A percentile compares a stretch with the other conserved stretches of the same genome.
phyloP scores from a whole-genome alignment of 2,113 vertebrate species.

The Barbus barbus region DNA sequence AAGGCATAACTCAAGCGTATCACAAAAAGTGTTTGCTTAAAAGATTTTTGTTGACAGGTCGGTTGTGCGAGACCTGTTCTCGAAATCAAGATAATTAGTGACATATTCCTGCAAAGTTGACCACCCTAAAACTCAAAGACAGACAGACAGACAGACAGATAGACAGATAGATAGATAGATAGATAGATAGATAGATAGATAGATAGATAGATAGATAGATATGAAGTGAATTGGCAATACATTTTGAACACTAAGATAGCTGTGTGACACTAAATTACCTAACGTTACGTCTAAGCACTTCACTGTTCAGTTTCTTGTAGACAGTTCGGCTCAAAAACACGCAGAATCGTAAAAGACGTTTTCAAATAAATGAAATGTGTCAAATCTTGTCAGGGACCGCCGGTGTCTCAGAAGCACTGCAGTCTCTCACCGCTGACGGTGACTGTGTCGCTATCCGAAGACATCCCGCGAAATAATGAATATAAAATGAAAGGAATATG shows the following conservation, averaged over 20 bases:
- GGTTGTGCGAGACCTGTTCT: neutral
- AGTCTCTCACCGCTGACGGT: neutral
- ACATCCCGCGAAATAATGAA: neutral
- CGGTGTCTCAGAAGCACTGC: neutral
- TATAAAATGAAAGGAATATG: neutral
- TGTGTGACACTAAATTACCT: neutral
- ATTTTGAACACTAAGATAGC: neutral
- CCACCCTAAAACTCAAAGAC: neutral
- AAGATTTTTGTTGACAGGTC: neutral
- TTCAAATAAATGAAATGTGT: neutral
- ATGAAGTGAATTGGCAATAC: neutral
- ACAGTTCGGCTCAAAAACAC: neutral
- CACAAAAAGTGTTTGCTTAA: neutral
- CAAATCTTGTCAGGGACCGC: neutral
- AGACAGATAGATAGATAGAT: neutral
- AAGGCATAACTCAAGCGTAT: neutral
- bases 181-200: slow-evolving; percentile 2
- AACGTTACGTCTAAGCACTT: neutral
- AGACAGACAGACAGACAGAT: neutral
- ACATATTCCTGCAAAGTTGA: neutral
- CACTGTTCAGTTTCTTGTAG: neutral
- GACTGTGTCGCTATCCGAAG: neutral
- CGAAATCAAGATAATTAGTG: neutral
- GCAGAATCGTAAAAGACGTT: neutral
- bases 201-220: slow-evolving; percentile 3